Conservation (phyloP, 1,140 invertebrate species). For the Galendromus occidentalis region DNA sequence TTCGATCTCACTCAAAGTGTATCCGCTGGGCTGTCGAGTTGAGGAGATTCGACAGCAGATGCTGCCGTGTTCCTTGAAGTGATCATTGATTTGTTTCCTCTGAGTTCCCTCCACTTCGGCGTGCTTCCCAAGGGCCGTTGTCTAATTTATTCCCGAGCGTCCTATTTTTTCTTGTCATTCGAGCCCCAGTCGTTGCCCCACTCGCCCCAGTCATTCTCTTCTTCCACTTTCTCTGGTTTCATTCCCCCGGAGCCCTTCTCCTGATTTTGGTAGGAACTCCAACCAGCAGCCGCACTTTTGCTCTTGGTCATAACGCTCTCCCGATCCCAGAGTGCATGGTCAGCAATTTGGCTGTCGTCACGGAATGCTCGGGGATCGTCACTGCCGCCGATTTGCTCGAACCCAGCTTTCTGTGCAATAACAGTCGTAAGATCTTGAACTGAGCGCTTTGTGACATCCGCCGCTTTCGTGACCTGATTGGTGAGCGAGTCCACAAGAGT, state of each 20-base stretch:
- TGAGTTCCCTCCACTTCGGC: no score
- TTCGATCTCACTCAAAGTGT: no score
- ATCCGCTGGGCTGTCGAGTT: no score
- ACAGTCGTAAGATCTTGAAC: neutral
- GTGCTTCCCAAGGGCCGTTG: no score
- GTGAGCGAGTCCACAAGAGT: neutral
- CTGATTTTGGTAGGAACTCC: neutral
- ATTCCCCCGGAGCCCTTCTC: neutral
- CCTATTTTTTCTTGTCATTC: neutral
- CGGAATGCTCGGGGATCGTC: slow-evolving; percentile 1
- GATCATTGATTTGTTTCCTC: no score
- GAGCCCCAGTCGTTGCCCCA: slow-evolving; percentile 3
- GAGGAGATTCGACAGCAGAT: no score
- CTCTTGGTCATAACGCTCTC: neutral
- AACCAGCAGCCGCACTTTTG: neutral
- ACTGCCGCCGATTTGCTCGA: neutral
- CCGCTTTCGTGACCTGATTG: neutral
- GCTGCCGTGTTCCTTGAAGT: no score
- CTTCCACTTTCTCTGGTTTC: neutral
- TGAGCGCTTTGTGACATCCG: neutral
- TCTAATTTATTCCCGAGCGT: no score
- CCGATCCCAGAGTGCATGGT: slow-evolving; percentile 1
- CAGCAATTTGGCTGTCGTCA: neutral
- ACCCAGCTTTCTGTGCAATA: neutral
- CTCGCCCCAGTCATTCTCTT: slow-evolving; percentile 7